Percentiles rank a stretch among this genome's conserved stretches.
Conservation (phyloP, 2,888 invertebrate species). For the Urechis unicinctus region DNA sequence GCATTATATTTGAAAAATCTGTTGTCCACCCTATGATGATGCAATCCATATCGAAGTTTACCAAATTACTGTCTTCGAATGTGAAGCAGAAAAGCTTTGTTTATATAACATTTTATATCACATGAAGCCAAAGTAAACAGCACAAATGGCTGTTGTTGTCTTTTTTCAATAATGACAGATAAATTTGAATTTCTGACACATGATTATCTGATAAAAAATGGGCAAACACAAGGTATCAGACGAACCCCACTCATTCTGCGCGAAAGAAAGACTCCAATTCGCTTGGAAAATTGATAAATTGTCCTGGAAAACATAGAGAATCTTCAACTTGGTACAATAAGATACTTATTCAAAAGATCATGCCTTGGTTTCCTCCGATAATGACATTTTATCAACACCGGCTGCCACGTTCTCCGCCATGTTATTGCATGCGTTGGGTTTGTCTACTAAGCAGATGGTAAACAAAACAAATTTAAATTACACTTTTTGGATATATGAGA, state of each 20-base stretch:
- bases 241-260: constrained; percentile 16
- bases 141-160: no score
- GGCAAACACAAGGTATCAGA: constrained; percentile 3
- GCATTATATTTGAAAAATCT: no score
- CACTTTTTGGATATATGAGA: no score
- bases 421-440: no score
- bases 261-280: constrained; percentile 8
- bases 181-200: no score
- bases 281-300: constrained; percentile 4
- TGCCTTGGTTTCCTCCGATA: constrained; percentile 44
- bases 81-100: background rate
- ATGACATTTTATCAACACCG: constrained; percentile 31
- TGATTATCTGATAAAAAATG: background rate
- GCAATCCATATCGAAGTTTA: no score
- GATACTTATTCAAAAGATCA: constrained; percentile 24
- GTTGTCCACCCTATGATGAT: no score
- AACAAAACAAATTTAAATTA: no score
- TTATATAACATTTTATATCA: no score
- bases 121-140: no score
- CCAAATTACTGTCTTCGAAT: background rate
- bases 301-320: background rate
- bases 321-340: background rate
- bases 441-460: no score
- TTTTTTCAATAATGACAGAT: no score
- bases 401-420: constrained; percentile 46